phyloP scores from a whole-genome alignment of 2,113 vertebrate genomes.

The Leucoraja erinaceus region DNA sequence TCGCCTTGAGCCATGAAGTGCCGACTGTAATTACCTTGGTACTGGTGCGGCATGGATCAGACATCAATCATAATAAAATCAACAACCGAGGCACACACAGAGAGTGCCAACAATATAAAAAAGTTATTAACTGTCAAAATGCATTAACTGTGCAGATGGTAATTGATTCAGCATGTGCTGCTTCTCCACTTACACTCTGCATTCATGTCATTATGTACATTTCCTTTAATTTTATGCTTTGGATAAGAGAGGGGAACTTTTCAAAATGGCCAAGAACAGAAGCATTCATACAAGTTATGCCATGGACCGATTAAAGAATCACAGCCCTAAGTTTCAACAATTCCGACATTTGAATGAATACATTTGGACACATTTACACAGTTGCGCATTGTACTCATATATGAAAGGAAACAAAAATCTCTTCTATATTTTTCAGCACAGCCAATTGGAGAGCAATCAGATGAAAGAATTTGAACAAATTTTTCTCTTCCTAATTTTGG shows the following conservation, averaged over 20 bases:
- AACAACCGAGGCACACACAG: background rate
- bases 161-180: background rate
- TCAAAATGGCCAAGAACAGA: background rate
- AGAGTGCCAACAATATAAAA: background rate
- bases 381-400: background rate
- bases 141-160: background rate
- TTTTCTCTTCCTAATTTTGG: background rate
- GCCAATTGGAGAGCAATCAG: background rate
- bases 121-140: conserved; percentile 7
- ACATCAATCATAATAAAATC: conserved; percentile 14
- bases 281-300: background rate
- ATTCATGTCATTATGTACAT: background rate
- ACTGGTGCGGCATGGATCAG: conserved; percentile 61
- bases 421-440: background rate
- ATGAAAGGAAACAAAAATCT: background rate
- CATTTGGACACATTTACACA: background rate
- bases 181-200: background rate
- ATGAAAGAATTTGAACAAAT: background rate
- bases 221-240: background rate
- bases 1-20: conserved; percentile 87
- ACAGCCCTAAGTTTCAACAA: background rate
- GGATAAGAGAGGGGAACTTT: background rate
- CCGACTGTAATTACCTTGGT: conserved; percentile 89
- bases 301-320: background rate
- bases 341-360: background rate